phyloP scores from a whole-genome alignment of 2,113 vertebrate genomes.

The Pseudopipra pipra region DNA sequence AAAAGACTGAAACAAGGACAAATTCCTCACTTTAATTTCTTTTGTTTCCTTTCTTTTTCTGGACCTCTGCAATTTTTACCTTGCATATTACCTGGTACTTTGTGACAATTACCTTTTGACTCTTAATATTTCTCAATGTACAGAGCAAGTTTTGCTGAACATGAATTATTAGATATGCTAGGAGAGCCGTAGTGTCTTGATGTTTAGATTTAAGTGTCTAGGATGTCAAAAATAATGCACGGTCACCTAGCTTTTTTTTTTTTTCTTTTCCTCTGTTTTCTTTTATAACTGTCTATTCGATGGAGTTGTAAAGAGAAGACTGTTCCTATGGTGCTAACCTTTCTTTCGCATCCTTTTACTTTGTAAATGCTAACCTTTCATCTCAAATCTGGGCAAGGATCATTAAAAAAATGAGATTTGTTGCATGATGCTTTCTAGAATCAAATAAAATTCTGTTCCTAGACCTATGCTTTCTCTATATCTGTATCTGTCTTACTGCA shows the following conservation, averaged over 20 bases:
- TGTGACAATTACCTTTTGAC: background rate
- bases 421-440: conserved; percentile 17
- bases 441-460: conserved; percentile 40
- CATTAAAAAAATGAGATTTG: background rate
- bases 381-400: background rate
- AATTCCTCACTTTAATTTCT: background rate
- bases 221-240: background rate
- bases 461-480: background rate
- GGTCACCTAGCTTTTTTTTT: background rate
- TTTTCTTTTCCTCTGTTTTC: background rate
- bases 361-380: conserved; percentile 2
- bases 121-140: background rate
- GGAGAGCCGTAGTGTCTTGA: background rate
- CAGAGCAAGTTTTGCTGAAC: background rate
- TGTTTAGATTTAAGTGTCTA: background rate
- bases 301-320: background rate
- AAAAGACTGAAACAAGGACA: background rate
- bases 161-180: background rate
- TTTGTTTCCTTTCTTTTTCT: background rate
- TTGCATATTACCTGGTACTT: background rate
- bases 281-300: background rate
- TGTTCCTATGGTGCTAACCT: background rate
- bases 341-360: background rate
- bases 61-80: background rate
- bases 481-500: conserved; percentile 6